Evolutionary conservation across 2,888 invertebrate species (phyloP), one percentile per base, ranked within the genome.

Genomic region (Philereme vetulata): DNA sequence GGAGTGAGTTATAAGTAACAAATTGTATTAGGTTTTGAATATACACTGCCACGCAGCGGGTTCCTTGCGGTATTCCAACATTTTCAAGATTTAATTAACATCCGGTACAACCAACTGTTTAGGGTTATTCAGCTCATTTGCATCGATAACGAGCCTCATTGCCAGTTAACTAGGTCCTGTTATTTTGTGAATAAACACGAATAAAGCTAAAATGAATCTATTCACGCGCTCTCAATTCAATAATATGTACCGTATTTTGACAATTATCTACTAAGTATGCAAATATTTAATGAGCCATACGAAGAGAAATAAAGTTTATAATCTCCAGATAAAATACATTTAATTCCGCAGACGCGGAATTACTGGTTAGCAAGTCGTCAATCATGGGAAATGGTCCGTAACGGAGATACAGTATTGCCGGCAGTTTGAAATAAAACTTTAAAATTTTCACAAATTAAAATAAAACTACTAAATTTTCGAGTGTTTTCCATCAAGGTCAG

Each of bases 341-440:
- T 46, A 58, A 53, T 46, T 32, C 34, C 8, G 35, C 21, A 36
- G 34, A 36, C n/a, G 45, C 49, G 53, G 53, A 56, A 50, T 47
- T 56, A 54, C 56, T 38, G 38, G 60, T 56, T 54, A 61, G 63
- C 52, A 44, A 57, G 50, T 65, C 57, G 57, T 66, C 55, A 53
- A 64, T 66, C 66, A 64, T 36, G 47, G 47, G 10, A 34, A 67
- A 67, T 67, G 59, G 60, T 36, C 53, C 60, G 65, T 55, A 56
- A 64, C 49, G 10, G 8, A 56, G 65, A 65, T 67, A 64, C 21
- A 42, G 33, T 44, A 43, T 42, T 11, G 51, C 10, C 36, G 49
- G 40, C 32, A 51, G 45, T 48, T 53, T 46, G 21, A 36, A 6
- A 6, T 36, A 52, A 43, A 53, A n/a, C 45, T 40, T 38, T 34